Evolutionary conservation across 2,888 invertebrate genomes (phyloP), one percentile per base, ranked within the genome.

Genomic region (Pandemis corylana): DNA sequence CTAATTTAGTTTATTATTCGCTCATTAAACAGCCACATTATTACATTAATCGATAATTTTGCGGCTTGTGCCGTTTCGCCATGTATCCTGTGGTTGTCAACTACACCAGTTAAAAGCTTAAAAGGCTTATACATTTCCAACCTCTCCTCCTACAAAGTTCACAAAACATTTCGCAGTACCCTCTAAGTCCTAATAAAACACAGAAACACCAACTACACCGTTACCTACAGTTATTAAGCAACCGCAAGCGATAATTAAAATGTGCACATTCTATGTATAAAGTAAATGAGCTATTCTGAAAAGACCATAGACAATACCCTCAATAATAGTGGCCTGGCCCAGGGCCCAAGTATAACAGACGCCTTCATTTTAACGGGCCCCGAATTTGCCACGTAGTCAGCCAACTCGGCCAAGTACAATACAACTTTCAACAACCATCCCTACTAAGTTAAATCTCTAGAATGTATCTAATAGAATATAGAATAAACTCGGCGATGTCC

Each of bases 181-280:
- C 75, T 81, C 77, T 73, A 78, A 20, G 68, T 76, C 78, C 80
- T 84, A 80, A 78, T 72, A 76, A 78, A 81, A 81, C 76, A 79
- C 64, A 28, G 71, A 80, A 80, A 82, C 71, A 77, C 76, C 77
- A 81, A 79, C 72, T 78, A 77, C 67, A 73, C 78, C 76, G 80
- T 78, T 68, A 77, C 78, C 75, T 77, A 78, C 76, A 68, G 36
- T 65, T 76, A 73, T 59, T 70, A 71, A 72, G 63, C 53, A 76
- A 61, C 49, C 74, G 73, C 61, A 73, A 51, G 62, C 49, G 68
- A 46, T 46, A 46, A 71, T 20, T 70, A 62, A 61, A 64, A 66
- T 65, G 53, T 66, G 13, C 51, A n/a, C 44, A 12, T 4, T 36
- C 28, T 36, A 73, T 71, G 73, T 76, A 68, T 67, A 74, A 68